These are phyloP conservation scores for Eumaeus atala DNA, from an alignment of 1,140 invertebrate genomes.

Conservation along the genomic window DNA sequence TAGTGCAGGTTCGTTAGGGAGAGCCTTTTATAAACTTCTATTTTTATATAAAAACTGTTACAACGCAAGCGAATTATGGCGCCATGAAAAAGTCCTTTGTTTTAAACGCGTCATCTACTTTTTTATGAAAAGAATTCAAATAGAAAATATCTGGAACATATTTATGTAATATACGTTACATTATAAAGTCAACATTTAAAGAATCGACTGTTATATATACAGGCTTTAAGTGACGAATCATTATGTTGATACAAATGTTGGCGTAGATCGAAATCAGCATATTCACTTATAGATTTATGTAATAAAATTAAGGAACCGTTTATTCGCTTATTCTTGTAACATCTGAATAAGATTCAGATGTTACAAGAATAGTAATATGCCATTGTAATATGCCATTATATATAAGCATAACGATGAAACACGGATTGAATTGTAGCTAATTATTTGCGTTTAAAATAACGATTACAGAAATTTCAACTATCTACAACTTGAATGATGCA, in stretches of 20 bases:
- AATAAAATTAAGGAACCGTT: neutral
- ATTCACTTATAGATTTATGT: neutral
- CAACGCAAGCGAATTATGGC: constrained; percentile 2
- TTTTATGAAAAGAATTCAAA: constrained; percentile 5
- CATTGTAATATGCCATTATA: too few relatives aligned
- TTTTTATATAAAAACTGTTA: constrained; percentile 8
- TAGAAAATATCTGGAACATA: constrained; percentile 3
- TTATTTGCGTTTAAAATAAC: too few relatives aligned
- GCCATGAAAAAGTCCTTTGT: neutral
- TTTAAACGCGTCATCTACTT: neutral
- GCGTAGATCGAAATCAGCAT: neutral
- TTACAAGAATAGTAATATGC: too few relatives aligned
- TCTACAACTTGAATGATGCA: too few relatives aligned
- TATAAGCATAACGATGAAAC: too few relatives aligned
- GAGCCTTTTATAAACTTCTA: neutral
- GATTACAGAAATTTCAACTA: too few relatives aligned
- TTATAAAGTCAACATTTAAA: neutral
- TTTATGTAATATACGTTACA: neutral
- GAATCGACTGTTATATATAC: too few relatives aligned
- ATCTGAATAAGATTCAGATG: too few relatives aligned
- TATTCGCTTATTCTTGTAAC: too few relatives aligned
- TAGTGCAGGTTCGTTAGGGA: constrained; percentile 1
- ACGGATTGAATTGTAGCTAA: too few relatives aligned
- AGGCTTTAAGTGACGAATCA: too few relatives aligned
- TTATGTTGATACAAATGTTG: too few relatives aligned